Evolutionary conservation across 2,797 vertebrate species (phyloP).

Genomic region (Poeciliopsis turneri): DNA sequence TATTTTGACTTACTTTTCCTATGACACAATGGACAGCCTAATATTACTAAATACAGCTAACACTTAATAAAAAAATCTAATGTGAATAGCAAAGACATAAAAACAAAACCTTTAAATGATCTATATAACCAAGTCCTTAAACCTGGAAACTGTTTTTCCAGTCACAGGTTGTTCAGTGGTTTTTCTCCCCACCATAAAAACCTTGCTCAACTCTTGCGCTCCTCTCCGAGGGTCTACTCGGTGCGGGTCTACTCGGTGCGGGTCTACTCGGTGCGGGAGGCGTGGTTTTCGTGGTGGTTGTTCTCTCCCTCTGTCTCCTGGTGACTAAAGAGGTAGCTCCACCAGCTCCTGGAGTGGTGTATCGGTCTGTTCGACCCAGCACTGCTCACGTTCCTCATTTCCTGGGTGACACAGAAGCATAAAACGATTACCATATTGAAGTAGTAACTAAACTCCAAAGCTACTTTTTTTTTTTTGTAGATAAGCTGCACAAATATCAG

Average conservation of each 20-base stretch:
- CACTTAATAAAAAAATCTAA: slow-evolving; percentile 44
- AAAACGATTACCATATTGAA: neutral
- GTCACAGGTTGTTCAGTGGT: slow-evolving; percentile 32
- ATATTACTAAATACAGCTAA: slow-evolving; percentile 43
- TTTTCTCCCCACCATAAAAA: neutral
- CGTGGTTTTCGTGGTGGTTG: slow-evolving; percentile 69
- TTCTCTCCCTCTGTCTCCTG: slow-evolving; percentile 79
- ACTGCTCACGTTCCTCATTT: slow-evolving; percentile 71
- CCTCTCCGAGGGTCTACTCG: slow-evolving; percentile 55
- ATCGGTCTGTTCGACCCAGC: slow-evolving; percentile 68
- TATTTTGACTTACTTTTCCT: slow-evolving; percentile 7
- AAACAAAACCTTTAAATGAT: slow-evolving; percentile 23
- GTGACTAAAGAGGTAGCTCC: slow-evolving; percentile 82
- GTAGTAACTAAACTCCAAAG: neutral
- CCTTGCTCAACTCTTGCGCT: neutral
- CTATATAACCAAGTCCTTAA: slow-evolving; percentile 14
- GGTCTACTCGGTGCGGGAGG: slow-evolving; percentile 73
- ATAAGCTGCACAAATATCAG: no score
- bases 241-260: neutral
- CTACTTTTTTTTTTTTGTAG: no score
- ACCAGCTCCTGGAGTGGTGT: slow-evolving; percentile 80
- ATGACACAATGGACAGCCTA: slow-evolving; percentile 44
- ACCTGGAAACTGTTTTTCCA: slow-evolving; percentile 17
- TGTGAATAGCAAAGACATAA: slow-evolving; percentile 41
- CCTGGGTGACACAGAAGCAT: slow-evolving; percentile 34